phyloP scores from a whole-genome alignment of 92 coral and sea anemone species.

The Parazoanthus atlanticus region DNA sequence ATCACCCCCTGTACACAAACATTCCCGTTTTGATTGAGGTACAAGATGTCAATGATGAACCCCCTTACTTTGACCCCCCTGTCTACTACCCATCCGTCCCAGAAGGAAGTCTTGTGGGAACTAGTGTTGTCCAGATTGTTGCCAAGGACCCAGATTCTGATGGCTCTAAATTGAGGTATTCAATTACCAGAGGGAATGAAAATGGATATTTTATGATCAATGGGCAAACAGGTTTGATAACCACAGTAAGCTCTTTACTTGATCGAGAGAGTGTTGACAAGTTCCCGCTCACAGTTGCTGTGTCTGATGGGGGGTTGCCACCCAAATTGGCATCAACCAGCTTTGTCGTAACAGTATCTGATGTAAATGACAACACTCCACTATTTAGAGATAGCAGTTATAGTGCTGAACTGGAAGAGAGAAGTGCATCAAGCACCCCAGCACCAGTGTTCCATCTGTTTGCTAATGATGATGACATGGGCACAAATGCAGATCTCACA shows the following conservation, averaged over 20 bases:
- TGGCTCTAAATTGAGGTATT: slow-evolving; percentile 71
- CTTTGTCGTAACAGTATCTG: slow-evolving; percentile 76
- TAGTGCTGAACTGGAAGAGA: slow-evolving; percentile 48
- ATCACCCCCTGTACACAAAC: slow-evolving; percentile 77
- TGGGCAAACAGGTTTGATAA: slow-evolving; percentile 73
- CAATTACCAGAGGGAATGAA: slow-evolving; percentile 79
- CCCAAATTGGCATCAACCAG: slow-evolving; percentile 63
- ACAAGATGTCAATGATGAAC: slow-evolving; percentile 74
- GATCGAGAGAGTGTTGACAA: slow-evolving; percentile 67
- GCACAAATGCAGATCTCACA: slow-evolving; percentile 78
- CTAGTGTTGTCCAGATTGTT: slow-evolving; percentile 73
- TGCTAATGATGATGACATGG: slow-evolving; percentile 79
- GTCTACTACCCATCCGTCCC: slow-evolving; percentile 81
- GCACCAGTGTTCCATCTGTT: slow-evolving; percentile 57
- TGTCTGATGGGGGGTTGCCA: slow-evolving; percentile 69
- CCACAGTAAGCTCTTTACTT: slow-evolving; percentile 64
- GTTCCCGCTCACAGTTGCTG: slow-evolving; percentile 67
- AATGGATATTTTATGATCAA: slow-evolving; percentile 73
- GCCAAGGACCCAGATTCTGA: slow-evolving; percentile 82
- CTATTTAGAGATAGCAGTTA: slow-evolving; percentile 54
- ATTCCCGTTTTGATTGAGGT: slow-evolving; percentile 84
- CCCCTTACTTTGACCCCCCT: slow-evolving; percentile 87
- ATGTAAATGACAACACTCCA: slow-evolving; percentile 90
- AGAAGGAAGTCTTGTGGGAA: slow-evolving; percentile 71
- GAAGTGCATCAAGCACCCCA: slow-evolving; percentile 46